These are phyloP conservation scores for Macrotis lagotis DNA, from an alignment of 2,113 vertebrate genomes.

Conservation along the genomic window DNA sequence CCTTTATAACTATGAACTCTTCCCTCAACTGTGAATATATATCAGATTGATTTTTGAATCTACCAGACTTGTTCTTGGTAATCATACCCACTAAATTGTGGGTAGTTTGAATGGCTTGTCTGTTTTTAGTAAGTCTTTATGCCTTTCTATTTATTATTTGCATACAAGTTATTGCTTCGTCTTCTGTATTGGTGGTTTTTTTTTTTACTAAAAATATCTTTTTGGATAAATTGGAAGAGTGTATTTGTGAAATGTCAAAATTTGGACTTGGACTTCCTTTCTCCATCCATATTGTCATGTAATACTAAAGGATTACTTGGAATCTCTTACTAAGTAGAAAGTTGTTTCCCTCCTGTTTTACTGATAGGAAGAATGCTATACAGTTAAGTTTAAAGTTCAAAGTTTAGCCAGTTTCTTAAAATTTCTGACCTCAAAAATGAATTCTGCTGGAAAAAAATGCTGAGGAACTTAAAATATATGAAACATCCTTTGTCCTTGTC, in stretches of 20 bases:
- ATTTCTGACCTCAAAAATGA: not conserved
- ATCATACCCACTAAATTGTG: not conserved
- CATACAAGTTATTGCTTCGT: not conserved
- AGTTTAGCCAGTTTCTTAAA: not conserved
- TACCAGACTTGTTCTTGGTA: not conserved
- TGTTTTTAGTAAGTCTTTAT: not conserved
- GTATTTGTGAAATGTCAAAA: not conserved
- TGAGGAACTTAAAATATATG: not conserved
- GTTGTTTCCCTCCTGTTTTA: not conserved
- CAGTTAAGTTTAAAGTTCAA: not conserved
- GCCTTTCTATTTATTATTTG: not conserved
- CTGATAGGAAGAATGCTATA: not conserved
- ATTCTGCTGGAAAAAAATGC: not conserved
- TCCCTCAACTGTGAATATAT: not conserved
- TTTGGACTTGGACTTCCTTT: not conserved
- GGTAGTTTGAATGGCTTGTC: not conserved
- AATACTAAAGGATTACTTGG: not conserved
- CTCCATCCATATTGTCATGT: not conserved
- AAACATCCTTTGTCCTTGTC: not conserved
- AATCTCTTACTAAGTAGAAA: too few species aligned
- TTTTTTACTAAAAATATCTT: not conserved
- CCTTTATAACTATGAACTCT: not conserved
- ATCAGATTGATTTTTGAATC: not conserved
- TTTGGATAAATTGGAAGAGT: not conserved
- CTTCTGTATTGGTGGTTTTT: not conserved